A percentile compares a stretch with the other conserved stretches of the same genome.
Evolutionary conservation across 2,113 vertebrate genomes (phyloP).

Genomic region (Perca fluviatilis): DNA sequence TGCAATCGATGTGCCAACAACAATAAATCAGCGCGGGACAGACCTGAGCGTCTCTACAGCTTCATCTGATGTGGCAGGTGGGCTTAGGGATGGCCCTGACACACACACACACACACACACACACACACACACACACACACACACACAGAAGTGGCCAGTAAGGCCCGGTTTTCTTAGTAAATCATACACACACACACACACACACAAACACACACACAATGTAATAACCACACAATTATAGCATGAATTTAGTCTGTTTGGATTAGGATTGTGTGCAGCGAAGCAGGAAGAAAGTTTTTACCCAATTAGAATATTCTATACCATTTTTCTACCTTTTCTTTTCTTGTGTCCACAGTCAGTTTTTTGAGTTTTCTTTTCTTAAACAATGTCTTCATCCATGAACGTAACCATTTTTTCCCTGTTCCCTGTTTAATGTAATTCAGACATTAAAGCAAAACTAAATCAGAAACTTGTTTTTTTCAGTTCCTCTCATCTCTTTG

Average conservation of each 20-base stretch:
- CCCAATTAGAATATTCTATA: constrained; percentile 6
- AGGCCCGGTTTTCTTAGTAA: constrained; percentile 14
- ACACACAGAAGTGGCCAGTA: background rate
- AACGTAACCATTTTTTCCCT: background rate
- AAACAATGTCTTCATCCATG: constrained; percentile 13
- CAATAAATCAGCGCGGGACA: constrained; percentile 71
- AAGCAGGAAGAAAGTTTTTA: background rate
- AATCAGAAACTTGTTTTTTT: constrained; percentile 49
- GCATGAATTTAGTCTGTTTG: background rate
- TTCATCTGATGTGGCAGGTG: constrained; percentile 68
- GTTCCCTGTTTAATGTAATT: constrained; percentile 45
- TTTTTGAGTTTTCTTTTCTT: constrained; percentile 3
- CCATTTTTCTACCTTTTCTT: constrained; percentile 6
- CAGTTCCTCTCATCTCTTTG: constrained; percentile 51
- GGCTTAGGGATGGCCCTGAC: constrained; percentile 47
- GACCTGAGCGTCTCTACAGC: constrained; percentile 55
- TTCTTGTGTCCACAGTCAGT: constrained; percentile 2
- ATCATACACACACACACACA: background rate
- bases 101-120: background rate
- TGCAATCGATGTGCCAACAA: constrained; percentile 70
- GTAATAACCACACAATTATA: background rate
- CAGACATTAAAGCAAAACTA: constrained; percentile 31
- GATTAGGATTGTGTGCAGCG: background rate
- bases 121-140: background rate
- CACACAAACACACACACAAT: too few relatives aligned